phyloP scores from a whole-genome alignment of 2,888 invertebrate species.

The Heliconius ismenius region DNA sequence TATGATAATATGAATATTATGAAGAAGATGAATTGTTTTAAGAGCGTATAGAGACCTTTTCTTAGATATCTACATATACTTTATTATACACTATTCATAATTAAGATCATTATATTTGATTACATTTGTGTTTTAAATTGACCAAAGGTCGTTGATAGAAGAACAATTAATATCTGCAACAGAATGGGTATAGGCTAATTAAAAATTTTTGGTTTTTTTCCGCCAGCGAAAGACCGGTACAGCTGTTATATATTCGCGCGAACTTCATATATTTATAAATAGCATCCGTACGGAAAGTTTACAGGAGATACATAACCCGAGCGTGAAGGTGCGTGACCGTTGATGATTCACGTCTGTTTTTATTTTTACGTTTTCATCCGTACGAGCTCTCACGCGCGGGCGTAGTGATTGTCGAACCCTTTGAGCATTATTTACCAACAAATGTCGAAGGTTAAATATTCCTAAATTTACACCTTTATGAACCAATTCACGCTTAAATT shows the following conservation, averaged over 20 bases:
- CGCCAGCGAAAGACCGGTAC: neutral
- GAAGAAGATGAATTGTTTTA: neutral
- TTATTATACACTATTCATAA: neutral
- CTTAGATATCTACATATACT: neutral
- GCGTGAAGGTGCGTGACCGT: constrained; percentile 47
- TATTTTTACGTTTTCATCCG: constrained; percentile 44
- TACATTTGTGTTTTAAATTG: neutral
- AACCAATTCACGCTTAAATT: neutral
- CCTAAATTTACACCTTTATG: neutral
- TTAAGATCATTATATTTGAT: neutral
- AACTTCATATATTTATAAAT: constrained; percentile 32
- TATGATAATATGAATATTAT: neutral
- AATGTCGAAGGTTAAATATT: neutral
- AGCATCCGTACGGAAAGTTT: constrained; percentile 40
- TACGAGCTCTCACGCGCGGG: constrained; percentile 25
- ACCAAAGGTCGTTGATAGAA: neutral
- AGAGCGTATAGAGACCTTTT: neutral
- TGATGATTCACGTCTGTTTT: constrained; percentile 47
- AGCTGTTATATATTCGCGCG: neutral
- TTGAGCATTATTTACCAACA: neutral
- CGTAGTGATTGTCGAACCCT: constrained; percentile 22
- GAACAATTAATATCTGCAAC: neutral
- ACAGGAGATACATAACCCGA: constrained; percentile 37
- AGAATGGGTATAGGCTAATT: neutral
- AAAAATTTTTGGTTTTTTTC: neutral